Evolutionary conservation across 2,113 vertebrate genomes (phyloP).

Genomic region (Pseudois nayaur): DNA sequence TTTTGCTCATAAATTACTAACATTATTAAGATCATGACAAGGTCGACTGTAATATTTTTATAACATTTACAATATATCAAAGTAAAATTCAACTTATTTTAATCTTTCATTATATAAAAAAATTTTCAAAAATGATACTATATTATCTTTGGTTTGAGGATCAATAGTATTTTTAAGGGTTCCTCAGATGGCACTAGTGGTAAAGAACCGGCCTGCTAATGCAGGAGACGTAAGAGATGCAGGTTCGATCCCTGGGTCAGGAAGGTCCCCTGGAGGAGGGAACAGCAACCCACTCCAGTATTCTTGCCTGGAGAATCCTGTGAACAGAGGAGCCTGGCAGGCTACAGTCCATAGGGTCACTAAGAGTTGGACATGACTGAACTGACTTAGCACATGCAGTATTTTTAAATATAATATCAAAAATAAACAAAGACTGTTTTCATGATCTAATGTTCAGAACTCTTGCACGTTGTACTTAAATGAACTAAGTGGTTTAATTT

Average conservation of each 20-base stretch:
- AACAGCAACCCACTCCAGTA: background rate
- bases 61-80: background rate
- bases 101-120: background rate
- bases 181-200: background rate
- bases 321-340: background rate
- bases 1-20: background rate
- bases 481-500: conserved; percentile 22
- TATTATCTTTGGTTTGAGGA: background rate
- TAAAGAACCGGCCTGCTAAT: background rate
- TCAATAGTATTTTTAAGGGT: background rate
- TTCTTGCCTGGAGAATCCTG: background rate
- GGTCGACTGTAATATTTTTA: background rate
- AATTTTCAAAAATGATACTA: background rate
- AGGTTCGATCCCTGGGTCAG: background rate
- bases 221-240: background rate
- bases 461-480: background rate
- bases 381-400: background rate
- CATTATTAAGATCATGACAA: background rate
- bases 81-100: background rate
- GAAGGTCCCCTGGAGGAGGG: background rate
- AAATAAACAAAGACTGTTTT: background rate
- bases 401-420: conserved; percentile 20
- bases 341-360: background rate
- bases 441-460: conserved; percentile 13
- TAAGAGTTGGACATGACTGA: background rate